Base-by-base conservation (phyloP, 2,797 vertebrate genomes). In the Tinamus major region DNA sequence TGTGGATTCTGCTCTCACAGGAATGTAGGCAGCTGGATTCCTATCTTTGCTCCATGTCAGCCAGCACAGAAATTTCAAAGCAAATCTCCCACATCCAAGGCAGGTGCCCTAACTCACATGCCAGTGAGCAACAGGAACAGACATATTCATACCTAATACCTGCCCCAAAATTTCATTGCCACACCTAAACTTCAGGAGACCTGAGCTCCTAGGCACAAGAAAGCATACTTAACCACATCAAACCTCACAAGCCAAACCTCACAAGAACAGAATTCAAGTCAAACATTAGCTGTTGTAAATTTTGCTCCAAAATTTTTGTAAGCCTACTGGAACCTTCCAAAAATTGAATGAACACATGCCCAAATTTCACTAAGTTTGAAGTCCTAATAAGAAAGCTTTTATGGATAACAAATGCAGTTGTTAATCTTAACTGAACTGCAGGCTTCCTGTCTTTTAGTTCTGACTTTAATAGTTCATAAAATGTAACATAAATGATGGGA, bases 361-460 rank as follows among this genome's bases (percentile, higher is more conserved):
- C 46, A 86, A 29, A 82, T 61, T 59, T 65, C 64, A 88, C 9
- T 31, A 17, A 93, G 46, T 21, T 48, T 44, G 24, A 61, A 90
- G 26, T 8, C 33, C 42, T 59, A 44, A 35, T 7, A 78, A 69
- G 27, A 39, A 42, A 12, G 9, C 10, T 90, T 77, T 71, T 55
- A 77, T 9, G 63, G 18, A 5, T 13, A 29, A 10, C 33, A 62
- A 86, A 53, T 2, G 1, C 0, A 0, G 24, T 13, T 44, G 17
- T 41, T 78, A 31, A 68, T 61, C 69, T 48, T 26, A 87, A 56
- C 14, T 63, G n/a, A 9, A 64, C 13, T 85, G 71, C 15, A 51
- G 31, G 79, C 53, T 13, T 35, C 20, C 33, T 46, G 18, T 20
- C 27, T 85, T 78, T 89, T 55, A 85, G 23, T 62, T 20, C 8